Percentiles rank a stretch among this genome's conserved stretches.
phyloP scores from a whole-genome alignment of 2,888 invertebrate species.

The Drosophila algonquin region DNA sequence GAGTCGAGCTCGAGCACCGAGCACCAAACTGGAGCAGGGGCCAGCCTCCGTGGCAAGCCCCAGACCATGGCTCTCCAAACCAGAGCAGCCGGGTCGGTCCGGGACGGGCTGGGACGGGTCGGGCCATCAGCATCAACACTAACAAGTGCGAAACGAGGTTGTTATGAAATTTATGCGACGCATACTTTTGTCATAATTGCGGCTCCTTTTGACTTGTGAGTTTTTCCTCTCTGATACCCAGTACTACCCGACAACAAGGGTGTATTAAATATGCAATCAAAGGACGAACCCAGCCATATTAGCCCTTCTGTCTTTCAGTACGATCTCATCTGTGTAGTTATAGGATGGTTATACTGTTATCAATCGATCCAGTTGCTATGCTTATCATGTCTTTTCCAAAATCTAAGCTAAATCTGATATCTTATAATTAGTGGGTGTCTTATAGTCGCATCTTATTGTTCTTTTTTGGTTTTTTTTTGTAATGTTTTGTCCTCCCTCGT shows the following conservation, averaged over 20 bases:
- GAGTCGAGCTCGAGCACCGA: background rate
- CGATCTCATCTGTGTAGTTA: background rate
- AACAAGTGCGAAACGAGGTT: slow-evolving; percentile 71
- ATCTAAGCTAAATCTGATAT: too few relatives aligned
- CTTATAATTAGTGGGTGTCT: background rate
- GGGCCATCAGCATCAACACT: slow-evolving; percentile 41
- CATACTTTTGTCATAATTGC: slow-evolving; percentile 78
- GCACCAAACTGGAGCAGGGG: background rate
- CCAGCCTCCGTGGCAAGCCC: background rate
- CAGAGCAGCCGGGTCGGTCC: background rate
- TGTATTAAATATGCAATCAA: background rate
- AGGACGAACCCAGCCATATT: too few relatives aligned
- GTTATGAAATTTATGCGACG: slow-evolving; percentile 72
- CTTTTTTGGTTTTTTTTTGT: slow-evolving; percentile 26
- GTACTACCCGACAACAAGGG: background rate
- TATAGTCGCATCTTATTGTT: slow-evolving; percentile 3
- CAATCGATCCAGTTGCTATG: background rate
- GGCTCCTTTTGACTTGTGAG: slow-evolving; percentile 67
- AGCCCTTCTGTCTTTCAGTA: background rate
- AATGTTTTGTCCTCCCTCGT: slow-evolving; percentile 3
- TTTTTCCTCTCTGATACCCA: slow-evolving; percentile 4
- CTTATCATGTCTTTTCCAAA: too few relatives aligned
- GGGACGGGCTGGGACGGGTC: slow-evolving; percentile 1
- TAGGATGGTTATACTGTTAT: too few relatives aligned
- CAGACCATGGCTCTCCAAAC: background rate